Percentiles rank a stretch among this genome's conserved stretches.
Evolutionary conservation across 2,888 invertebrate genomes (phyloP).

Genomic region (Mythimna loreyi): DNA sequence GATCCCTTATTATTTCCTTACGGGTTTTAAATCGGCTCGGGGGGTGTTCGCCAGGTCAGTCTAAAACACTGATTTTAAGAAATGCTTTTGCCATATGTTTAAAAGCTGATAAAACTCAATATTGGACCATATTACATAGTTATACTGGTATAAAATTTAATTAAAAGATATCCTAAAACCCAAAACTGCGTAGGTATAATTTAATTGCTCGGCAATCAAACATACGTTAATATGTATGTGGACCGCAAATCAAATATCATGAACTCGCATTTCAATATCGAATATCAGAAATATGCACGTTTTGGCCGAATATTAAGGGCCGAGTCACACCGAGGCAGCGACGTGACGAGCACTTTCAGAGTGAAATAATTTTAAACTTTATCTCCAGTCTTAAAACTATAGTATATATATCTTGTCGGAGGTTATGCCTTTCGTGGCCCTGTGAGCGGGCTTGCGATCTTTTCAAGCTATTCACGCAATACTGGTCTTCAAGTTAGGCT

Average conservation of each 20-base stretch:
- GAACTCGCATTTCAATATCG: slow-evolving; percentile 19
- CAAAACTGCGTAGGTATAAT: background rate
- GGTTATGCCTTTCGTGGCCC: no score
- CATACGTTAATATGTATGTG: slow-evolving; percentile 3
- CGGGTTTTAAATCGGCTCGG: background rate
- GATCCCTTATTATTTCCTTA: no score
- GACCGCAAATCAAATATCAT: slow-evolving; percentile 18
- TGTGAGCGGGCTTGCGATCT: no score
- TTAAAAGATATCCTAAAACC: background rate
- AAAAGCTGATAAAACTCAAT: background rate
- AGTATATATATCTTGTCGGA: no score
- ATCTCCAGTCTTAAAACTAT: no score
- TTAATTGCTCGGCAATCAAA: background rate
- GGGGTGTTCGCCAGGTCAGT: background rate
- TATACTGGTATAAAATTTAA: background rate
- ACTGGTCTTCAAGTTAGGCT: no score
- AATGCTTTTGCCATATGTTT: background rate
- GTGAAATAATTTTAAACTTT: no score
- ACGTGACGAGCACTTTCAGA: no score
- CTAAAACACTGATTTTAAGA: slow-evolving; percentile 3
- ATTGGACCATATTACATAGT: background rate
- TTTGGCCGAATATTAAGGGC: background rate
- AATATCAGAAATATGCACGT: slow-evolving; percentile 7
- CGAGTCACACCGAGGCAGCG: no score
- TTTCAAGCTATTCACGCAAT: no score